Evolutionary conservation across 2,113 vertebrate genomes (phyloP).

Genomic region (Indicator maculatus): DNA sequence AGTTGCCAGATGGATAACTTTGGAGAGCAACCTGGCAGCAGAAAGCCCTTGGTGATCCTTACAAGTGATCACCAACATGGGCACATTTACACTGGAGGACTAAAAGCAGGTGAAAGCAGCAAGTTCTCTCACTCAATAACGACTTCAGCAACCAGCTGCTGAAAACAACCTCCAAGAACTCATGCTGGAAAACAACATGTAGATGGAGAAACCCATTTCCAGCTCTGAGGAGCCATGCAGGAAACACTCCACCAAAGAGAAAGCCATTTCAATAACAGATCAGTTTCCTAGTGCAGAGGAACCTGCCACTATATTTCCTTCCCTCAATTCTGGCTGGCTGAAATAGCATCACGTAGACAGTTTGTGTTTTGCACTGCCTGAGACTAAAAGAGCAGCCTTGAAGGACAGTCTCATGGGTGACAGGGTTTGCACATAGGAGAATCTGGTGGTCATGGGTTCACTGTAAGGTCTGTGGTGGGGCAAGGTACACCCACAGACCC

Average conservation of each 20-base stretch:
- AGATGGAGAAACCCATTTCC: conserved; percentile 3
- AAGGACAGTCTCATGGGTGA: not conserved
- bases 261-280: conserved; percentile 41
- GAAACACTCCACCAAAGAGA: conserved; percentile 55
- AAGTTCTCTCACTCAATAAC: not conserved
- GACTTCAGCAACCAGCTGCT: not conserved
- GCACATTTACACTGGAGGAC: not conserved
- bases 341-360: conserved; percentile 3
- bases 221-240: not conserved
- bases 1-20: not conserved
- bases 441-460: not conserved
- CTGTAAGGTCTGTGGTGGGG: accelerated
- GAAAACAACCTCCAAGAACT: not conserved
- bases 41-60: not conserved
- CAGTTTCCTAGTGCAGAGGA: conserved; percentile 47
- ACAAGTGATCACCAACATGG: accelerated
- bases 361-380: not conserved
- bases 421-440: accelerated
- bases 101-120: not conserved
- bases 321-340: conserved; percentile 38
- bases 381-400: not conserved
- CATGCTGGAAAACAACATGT: not conserved
- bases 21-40: not conserved
- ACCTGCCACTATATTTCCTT: conserved; percentile 44
- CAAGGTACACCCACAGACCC: not conserved